Percentiles rank a stretch among this genome's conserved stretches.
phyloP scores from a whole-genome alignment of 2,888 invertebrate species.

The Eulithis prunata region DNA sequence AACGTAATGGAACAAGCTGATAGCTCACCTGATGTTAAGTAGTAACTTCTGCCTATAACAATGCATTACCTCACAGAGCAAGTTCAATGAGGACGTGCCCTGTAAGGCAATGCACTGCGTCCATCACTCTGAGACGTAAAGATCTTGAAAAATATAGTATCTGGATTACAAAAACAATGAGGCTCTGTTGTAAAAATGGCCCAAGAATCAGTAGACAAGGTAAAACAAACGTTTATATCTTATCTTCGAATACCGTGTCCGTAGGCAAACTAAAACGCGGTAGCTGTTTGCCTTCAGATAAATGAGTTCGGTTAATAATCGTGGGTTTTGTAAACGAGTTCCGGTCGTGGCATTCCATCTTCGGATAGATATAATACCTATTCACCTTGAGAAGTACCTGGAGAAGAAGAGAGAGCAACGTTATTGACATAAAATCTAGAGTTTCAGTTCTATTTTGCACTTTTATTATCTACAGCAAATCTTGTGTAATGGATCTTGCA shows the following conservation, averaged over 20 bases:
- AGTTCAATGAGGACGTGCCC: too few species aligned
- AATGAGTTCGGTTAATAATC: slow-evolving; percentile 81
- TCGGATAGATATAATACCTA: slow-evolving; percentile 81
- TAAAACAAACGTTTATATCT: slow-evolving; percentile 80
- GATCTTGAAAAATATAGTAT: slow-evolving; percentile 64
- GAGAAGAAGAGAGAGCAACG: slow-evolving; percentile 79
- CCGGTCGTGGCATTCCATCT: slow-evolving; percentile 78
- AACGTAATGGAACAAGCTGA: too few species aligned
- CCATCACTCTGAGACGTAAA: too few species aligned
- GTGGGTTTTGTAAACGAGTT: slow-evolving; percentile 79
- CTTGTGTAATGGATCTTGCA: slow-evolving; percentile 35
- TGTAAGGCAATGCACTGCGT: too few species aligned
- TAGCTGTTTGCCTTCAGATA: slow-evolving; percentile 84
- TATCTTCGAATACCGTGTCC: slow-evolving; percentile 58
- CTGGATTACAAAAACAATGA: slow-evolving; percentile 72
- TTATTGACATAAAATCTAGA: slow-evolving; percentile 54
- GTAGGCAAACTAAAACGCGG: slow-evolving; percentile 78
- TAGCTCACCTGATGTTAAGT: too few species aligned
- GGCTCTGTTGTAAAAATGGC: slow-evolving; percentile 77
- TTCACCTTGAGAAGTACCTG: slow-evolving; percentile 85
- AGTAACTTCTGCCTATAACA: too few species aligned
- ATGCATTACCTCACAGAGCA: too few species aligned
- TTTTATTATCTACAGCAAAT: slow-evolving; percentile 18
- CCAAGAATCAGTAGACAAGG: slow-evolving; percentile 77
- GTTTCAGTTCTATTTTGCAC: slow-evolving; percentile 25